Base-by-base conservation (phyloP, 2,113 vertebrate species). In the Urocynchramus pylzowi region DNA sequence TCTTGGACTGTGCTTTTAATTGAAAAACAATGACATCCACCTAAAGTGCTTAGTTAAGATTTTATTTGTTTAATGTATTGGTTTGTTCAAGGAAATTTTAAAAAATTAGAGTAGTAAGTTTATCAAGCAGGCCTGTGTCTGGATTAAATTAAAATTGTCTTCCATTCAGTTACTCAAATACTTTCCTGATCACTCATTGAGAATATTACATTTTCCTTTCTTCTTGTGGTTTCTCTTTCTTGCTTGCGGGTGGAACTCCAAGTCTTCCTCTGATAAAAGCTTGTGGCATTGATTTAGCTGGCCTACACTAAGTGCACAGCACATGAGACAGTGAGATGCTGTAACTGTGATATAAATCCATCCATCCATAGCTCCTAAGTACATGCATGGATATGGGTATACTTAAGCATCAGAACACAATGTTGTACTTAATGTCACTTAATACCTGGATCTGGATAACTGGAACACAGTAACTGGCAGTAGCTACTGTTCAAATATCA, bases 111-210 rank as follows among this genome's bases (percentile, higher is more conserved):
- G 22, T 23, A 82, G 16, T 49, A 67, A 57, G 68, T 96, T 89
- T 96, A 91, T 95, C 74, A 57, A 80, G 59, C 45, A 80, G 93
- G 87, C 81, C 39, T 91, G 20, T 70, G 70, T 96, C 91, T 97
- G 94, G 87, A 87, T 89, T 93, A 93, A 57, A 93, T 96, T 96
- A 93, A 83, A 94, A 74, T 82, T 83, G 54, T 80, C 94, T 87
- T 95, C 74, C 68, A 85, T 89, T 75, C 87, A 91, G 86, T 91
- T 89, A 67, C 45, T 91, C 67, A 93, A 95, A 96, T 97, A 96
- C 75, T 97, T 96, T 96, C 74, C 87, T 85, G 75, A 89, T 97
- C 70, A 63, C 89, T 97, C 96, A 97, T 67, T 54, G 1, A 87
- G 69, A 83, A 59, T 89, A 89, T 74, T 95, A 67, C 4, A 1